Percentiles rank a stretch among this genome's conserved stretches.
phyloP scores from a whole-genome alignment of 1,140 invertebrate species.

The Hestina assimilis region DNA sequence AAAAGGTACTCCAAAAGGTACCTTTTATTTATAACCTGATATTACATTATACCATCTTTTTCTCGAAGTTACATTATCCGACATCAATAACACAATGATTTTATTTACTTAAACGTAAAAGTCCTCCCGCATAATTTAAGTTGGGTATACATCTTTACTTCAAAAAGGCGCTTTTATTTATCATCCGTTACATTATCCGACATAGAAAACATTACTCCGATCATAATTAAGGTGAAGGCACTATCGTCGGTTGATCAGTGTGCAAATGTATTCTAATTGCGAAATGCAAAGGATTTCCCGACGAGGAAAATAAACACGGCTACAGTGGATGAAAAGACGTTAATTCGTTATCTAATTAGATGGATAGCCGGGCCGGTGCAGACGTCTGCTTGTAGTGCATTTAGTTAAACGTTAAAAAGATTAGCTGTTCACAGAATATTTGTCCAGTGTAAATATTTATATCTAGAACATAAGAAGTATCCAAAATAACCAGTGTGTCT shows the following conservation, averaged over 20 bases:
- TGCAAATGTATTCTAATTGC: slow-evolving; percentile 52
- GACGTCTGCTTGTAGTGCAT: slow-evolving; percentile 19
- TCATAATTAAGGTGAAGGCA: not conserved
- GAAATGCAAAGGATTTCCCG: slow-evolving; percentile 46
- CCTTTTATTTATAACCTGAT: too few species aligned
- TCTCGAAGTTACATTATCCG: too few species aligned
- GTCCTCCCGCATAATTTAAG: too few species aligned
- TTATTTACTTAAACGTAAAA: too few species aligned
- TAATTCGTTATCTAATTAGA: slow-evolving; percentile 71
- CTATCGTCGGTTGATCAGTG: slow-evolving; percentile 40
- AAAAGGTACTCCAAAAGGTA: too few species aligned
- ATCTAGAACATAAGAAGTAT: too few species aligned
- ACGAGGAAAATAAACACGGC: slow-evolving; percentile 54
- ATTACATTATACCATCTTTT: too few species aligned
- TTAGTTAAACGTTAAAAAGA: slow-evolving; percentile 22
- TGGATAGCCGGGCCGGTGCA: slow-evolving; percentile 39
- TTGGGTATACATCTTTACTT: too few species aligned
- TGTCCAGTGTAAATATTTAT: not conserved
- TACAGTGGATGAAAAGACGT: slow-evolving; percentile 50
- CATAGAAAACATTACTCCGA: not conserved
- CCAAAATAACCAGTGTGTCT: too few species aligned
- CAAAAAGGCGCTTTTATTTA: not conserved
- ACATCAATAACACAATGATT: too few species aligned
- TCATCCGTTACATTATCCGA: not conserved
- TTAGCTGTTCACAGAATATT: too few species aligned